A percentile compares a stretch with the other conserved stretches of the same genome.
phyloP scores from a whole-genome alignment of 1,140 invertebrate genomes.

The Drosophila kanapiae region DNA sequence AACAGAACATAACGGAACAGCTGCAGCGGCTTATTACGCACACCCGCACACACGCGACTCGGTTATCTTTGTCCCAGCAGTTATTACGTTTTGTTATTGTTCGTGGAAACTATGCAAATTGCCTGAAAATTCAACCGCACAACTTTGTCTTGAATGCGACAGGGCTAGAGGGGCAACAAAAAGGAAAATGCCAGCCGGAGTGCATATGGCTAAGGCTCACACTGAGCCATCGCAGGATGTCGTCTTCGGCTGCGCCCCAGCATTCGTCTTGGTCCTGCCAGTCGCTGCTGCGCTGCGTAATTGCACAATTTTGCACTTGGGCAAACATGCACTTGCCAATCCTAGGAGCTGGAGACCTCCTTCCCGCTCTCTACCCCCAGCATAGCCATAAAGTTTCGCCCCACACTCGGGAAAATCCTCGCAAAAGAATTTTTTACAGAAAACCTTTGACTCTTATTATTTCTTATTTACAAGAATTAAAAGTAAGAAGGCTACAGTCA shows the following conservation, averaged over 20 bases:
- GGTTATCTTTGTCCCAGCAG: constrained; percentile 25
- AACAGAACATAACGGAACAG: constrained; percentile 20
- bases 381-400: constrained; percentile 6
- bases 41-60: constrained; percentile 14
- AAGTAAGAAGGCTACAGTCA: background rate
- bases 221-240: constrained; percentile 17
- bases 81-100: constrained; percentile 45
- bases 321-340: constrained; percentile 78
- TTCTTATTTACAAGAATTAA: background rate
- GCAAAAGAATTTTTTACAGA: too few relatives aligned
- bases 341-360: constrained; percentile 15
- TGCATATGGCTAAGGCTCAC: constrained; percentile 33
- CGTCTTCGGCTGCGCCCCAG: constrained; percentile 14
- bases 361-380: too few relatives aligned
- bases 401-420: background rate
- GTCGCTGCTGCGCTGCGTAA: constrained; percentile 57
- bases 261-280: constrained; percentile 13
- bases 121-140: constrained; percentile 42
- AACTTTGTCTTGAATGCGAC: constrained; percentile 40
- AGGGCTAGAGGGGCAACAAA: constrained; percentile 15
- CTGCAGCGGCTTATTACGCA: constrained; percentile 29
- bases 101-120: constrained; percentile 48
- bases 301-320: constrained; percentile 78
- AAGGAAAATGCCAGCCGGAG: constrained; percentile 23
- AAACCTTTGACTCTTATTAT: too few relatives aligned